These are phyloP conservation scores for Lepidochitona cinerea DNA, from an alignment of 2,888 invertebrate species.

Conservation along the genomic window DNA sequence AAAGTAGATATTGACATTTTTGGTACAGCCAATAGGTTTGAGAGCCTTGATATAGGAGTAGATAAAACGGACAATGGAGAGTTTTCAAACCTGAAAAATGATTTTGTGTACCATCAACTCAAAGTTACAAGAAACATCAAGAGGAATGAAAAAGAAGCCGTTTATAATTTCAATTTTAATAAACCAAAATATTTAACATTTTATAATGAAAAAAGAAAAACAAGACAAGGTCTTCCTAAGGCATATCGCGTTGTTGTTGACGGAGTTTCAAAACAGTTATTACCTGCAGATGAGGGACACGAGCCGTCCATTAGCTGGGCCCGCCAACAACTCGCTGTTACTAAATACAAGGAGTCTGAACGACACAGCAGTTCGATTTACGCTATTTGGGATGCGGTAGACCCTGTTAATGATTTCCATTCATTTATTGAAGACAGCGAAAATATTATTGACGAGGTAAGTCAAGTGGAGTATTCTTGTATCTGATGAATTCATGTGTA, in stretches of 20 bases:
- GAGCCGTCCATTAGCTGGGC: constrained; percentile 22
- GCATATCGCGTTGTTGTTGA: constrained; percentile 22
- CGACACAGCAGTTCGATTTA: constrained; percentile 47
- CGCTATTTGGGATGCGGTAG: constrained; percentile 43
- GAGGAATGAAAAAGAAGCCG: constrained; percentile 43
- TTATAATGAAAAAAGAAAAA: constrained; percentile 31
- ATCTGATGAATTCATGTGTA: too few species aligned
- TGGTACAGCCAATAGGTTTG: constrained; percentile 56
- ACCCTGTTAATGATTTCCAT: constrained; percentile 50
- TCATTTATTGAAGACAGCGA: constrained; percentile 49
- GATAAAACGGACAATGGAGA: constrained; percentile 21
- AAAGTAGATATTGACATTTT: constrained; percentile 55
- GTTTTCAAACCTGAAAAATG: not conserved
- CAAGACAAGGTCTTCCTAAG: constrained; percentile 13
- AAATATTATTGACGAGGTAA: constrained; percentile 51
- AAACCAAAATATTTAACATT: constrained; percentile 51
- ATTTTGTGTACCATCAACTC: constrained; percentile 28
- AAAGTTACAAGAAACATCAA: constrained; percentile 32
- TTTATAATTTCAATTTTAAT: constrained; percentile 49
- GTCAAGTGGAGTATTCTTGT: not conserved
- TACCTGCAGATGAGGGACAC: constrained; percentile 9
- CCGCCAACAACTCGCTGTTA: constrained; percentile 40
- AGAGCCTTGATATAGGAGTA: constrained; percentile 51
- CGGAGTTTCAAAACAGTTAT: constrained; percentile 22
- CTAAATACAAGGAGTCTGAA: constrained; percentile 51